Evolutionary conservation across 2,797 vertebrate genomes (phyloP).

Genomic region (Sebastes elongatus): DNA sequence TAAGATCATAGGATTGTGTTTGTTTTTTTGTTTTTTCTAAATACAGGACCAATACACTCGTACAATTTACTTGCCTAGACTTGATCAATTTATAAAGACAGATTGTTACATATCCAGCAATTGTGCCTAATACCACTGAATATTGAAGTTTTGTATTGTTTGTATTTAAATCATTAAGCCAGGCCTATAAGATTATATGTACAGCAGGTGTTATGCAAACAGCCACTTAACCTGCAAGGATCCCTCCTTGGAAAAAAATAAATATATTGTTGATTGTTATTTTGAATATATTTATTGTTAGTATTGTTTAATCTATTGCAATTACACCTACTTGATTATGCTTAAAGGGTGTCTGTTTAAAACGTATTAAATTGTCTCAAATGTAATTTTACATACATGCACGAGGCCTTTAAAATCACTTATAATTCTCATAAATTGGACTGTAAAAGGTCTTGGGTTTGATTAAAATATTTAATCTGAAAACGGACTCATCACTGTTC

Average conservation of each 20-base stretch:
- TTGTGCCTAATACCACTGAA: neutral
- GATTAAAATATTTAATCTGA: neutral
- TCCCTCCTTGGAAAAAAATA: no score
- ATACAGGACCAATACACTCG: conserved; percentile 7
- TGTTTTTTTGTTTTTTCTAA: neutral
- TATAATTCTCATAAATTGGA: neutral
- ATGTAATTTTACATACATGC: neutral
- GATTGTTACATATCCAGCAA: neutral
- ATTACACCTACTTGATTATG: neutral
- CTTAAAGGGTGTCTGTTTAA: neutral
- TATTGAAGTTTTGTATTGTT: neutral
- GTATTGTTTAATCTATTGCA: neutral
- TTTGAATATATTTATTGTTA: neutral
- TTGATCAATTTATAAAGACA: neutral
- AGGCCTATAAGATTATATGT: neutral
- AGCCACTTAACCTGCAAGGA: neutral
- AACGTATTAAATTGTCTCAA: neutral
- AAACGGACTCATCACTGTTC: neutral
- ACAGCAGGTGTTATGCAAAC: neutral
- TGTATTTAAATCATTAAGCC: neutral
- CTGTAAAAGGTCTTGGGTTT: neutral
- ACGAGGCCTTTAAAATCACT: neutral
- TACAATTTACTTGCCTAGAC: neutral
- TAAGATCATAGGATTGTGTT: neutral
- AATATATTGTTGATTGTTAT: neutral